Conservation (phyloP, 2,888 invertebrate genomes). For the Auanema freiburgensis region DNA sequence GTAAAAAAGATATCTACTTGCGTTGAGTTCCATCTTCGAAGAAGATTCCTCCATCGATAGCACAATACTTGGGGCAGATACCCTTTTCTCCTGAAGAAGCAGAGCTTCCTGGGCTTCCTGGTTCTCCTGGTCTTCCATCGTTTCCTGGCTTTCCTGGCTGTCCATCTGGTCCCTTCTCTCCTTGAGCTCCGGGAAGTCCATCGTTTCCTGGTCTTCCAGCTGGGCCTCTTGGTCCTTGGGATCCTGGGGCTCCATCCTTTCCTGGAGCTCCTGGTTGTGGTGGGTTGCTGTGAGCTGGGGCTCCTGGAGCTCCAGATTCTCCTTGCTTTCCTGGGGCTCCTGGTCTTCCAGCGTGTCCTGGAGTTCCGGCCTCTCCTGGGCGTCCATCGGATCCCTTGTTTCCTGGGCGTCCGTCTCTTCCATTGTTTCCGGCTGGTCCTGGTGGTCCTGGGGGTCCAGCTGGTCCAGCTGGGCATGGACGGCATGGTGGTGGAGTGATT, state of each 20-base stretch:
- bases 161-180: conserved; percentile 11
- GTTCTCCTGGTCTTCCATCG: background rate
- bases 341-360: conserved; percentile 45
- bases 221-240: conserved; percentile 32
- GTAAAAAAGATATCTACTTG: too few relatives aligned
- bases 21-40: too few relatives aligned
- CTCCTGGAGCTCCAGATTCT: background rate
- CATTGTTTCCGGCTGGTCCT: too few relatives aligned
- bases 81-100: too few relatives aligned
- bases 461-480: conserved; percentile 48
- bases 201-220: conserved; percentile 36
- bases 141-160: conserved; percentile 19
- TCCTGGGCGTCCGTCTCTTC: conserved; percentile 35
- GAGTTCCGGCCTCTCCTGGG: conserved; percentile 17
- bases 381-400: conserved; percentile 34
- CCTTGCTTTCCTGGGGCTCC: conserved; percentile 30
- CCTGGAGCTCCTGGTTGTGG: conserved; percentile 31
- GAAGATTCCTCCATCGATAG: too few relatives aligned
- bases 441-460: conserved; percentile 4
- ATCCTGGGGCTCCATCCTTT: conserved; percentile 38
- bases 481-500: conserved; percentile 50
- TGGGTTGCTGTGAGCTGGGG: conserved; percentile 22
- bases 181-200: conserved; percentile 26
- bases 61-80: too few relatives aligned
- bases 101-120: too few relatives aligned